These are phyloP conservation scores for Todus mexicanus DNA, from an alignment of 2,797 vertebrate species.

Conservation along the genomic window DNA sequence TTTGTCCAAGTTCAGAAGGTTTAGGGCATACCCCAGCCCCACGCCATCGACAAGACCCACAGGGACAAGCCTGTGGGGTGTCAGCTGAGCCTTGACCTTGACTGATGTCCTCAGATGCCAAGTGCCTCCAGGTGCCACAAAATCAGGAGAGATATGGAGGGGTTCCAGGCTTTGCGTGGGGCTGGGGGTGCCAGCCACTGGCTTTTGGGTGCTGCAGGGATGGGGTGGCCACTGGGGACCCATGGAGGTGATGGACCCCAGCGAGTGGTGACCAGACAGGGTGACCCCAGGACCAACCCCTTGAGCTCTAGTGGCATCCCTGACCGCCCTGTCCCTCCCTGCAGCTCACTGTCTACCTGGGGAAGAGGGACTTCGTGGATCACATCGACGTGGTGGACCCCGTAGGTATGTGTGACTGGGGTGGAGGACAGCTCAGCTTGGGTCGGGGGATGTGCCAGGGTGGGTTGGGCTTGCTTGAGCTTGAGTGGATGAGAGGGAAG, in stretches of 20 bases:
- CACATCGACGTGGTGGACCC: conserved; percentile 92
- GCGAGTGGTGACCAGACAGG: not conserved
- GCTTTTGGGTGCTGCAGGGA: not conserved
- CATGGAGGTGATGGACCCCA: not conserved
- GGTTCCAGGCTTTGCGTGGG: not conserved
- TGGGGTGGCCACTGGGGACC: not conserved
- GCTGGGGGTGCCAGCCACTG: not conserved
- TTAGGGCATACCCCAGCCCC: not conserved
- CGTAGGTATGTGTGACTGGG: conserved; percentile 80
- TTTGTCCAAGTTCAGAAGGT: not conserved
- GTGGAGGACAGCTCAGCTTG: not conserved
- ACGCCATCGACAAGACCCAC: not conserved
- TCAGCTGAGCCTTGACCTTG: not conserved
- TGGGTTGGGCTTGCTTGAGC: not conserved
- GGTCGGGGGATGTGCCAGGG: not conserved
- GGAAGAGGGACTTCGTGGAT: conserved; percentile 96
- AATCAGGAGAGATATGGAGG: not conserved
- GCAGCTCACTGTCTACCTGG: conserved; percentile 94
- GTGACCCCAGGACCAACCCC: not conserved
- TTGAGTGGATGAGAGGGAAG: no score
- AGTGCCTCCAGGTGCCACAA: not conserved
- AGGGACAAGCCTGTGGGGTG: not conserved
- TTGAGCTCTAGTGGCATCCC: not conserved
- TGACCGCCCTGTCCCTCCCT: not conserved
- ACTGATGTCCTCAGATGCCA: not conserved